Conservation (phyloP, 2,797 vertebrate genomes). For the Pipistrellus pipistrellus region DNA sequence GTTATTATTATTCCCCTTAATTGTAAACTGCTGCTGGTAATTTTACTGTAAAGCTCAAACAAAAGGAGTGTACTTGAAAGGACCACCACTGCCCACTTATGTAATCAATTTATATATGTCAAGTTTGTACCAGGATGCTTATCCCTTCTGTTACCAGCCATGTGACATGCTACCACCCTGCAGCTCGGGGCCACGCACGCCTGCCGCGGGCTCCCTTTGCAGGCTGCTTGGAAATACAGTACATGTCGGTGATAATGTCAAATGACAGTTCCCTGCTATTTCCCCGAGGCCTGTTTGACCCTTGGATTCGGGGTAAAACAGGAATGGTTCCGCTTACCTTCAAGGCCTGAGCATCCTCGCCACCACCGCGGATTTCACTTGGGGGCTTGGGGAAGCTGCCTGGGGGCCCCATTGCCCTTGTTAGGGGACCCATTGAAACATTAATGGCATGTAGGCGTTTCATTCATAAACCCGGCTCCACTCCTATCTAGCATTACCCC, state of each 20-base stretch:
- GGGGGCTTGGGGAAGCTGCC: conserved; percentile 51
- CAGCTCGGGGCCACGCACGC: conserved; percentile 74
- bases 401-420: not conserved
- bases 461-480: conserved; percentile 36
- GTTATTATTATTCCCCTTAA: conserved; percentile 93
- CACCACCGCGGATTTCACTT: conserved; percentile 53
- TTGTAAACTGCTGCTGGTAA: conserved; percentile 93
- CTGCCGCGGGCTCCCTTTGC: conserved; percentile 20
- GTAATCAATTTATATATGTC: conserved; percentile 91
- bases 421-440: conserved; percentile 63
- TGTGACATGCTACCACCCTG: conserved; percentile 88
- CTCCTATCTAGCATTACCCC: conserved; percentile 37
- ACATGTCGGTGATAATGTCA: conserved; percentile 86
- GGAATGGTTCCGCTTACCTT: conserved; percentile 81
- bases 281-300: conserved; percentile 71
- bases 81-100: conserved; percentile 91
- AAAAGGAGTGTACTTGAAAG: conserved; percentile 89
- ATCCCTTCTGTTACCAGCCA: conserved; percentile 83
- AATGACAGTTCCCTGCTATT: conserved; percentile 84
- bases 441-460: conserved; percentile 49
- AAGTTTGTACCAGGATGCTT: conserved; percentile 88
- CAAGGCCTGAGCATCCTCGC: conserved; percentile 73
- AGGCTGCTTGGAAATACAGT: conserved; percentile 77
- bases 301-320: conserved; percentile 74
- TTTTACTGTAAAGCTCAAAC: conserved; percentile 91